phyloP scores from a whole-genome alignment of 2,888 invertebrate species.

The Stegana nigrithorax region DNA sequence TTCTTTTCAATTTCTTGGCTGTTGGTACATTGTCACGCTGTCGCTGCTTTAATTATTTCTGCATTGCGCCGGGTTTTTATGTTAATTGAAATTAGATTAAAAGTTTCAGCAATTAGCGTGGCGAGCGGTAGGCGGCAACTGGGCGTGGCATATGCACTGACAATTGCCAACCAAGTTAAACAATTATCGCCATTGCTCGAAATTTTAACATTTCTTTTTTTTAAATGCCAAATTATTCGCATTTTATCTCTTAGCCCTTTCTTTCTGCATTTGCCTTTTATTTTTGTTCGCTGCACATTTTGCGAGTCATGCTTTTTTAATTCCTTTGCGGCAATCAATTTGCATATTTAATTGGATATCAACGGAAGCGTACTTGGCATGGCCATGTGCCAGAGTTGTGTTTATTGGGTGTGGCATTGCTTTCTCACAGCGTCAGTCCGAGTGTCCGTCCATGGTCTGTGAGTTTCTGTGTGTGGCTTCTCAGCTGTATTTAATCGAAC shows the following conservation, averaged over 20 bases:
- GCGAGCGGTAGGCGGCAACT: neutral
- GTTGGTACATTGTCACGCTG: neutral
- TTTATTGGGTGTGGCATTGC: no score
- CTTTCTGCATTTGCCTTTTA: neutral
- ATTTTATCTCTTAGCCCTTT: neutral
- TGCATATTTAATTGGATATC: slow-evolving; percentile 19
- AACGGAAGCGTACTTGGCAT: neutral
- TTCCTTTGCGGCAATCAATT: slow-evolving; percentile 17
- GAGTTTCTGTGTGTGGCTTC: neutral
- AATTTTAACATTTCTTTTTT: neutral
- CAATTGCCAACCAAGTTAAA: neutral
- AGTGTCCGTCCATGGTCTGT: neutral
- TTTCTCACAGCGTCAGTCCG: no score
- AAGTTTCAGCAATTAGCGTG: slow-evolving; percentile 14
- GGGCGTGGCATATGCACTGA: neutral
- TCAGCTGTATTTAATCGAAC: slow-evolving; percentile 7
- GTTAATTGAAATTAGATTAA: slow-evolving; percentile 17
- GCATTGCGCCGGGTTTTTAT: neutral
- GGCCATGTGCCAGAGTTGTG: no score
- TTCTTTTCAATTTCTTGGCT: neutral
- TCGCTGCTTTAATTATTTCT: neutral
- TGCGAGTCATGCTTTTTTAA: slow-evolving; percentile 10
- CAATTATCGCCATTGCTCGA: neutral
- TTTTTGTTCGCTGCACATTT: neutral
- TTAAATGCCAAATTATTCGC: neutral